Conservation (phyloP, 2,797 vertebrate genomes). For the Acanthopagrus latus region DNA sequence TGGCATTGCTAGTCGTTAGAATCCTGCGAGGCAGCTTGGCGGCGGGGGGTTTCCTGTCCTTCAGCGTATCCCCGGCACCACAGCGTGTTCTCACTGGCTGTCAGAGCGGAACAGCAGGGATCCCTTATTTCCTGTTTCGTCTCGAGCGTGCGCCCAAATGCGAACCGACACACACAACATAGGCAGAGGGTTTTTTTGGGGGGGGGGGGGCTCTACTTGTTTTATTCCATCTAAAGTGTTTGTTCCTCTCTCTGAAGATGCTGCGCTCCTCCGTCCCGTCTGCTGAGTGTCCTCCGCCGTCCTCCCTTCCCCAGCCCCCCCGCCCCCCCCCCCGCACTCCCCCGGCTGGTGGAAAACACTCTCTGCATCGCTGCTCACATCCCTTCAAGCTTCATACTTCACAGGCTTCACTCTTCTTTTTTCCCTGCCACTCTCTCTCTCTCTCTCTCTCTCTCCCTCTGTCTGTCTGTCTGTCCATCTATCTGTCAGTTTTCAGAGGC, state of each 20-base stretch:
- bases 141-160: conserved; percentile 5
- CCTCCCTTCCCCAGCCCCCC: conserved; percentile 33
- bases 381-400: conserved; percentile 59
- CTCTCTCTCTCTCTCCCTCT: conserved; percentile 30
- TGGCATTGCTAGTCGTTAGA: conserved; percentile 25
- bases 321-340: neutral
- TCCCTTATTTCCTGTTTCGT: conserved; percentile 41
- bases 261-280: conserved; percentile 29
- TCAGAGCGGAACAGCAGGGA: conserved; percentile 50
- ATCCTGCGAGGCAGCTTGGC: conserved; percentile 30
- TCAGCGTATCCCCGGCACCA: conserved; percentile 27
- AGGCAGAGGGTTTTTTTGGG: neutral
- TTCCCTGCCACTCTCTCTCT: conserved; percentile 10
- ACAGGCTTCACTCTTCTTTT: conserved; percentile 45
- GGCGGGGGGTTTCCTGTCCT: conserved; percentile 51
- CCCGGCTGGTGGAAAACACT: conserved; percentile 41
- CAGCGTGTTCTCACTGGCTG: conserved; percentile 37
- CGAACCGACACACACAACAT: conserved; percentile 9
- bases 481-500: conserved; percentile 63
- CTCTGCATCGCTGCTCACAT: conserved; percentile 61
- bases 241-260: conserved; percentile 38
- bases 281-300: conserved; percentile 56
- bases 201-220: neutral
- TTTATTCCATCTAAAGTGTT: conserved; percentile 30
- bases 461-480: conserved; percentile 50